These are phyloP conservation scores for Muscicapa striata DNA, from an alignment of 2,797 vertebrate species.

Conservation along the genomic window DNA sequence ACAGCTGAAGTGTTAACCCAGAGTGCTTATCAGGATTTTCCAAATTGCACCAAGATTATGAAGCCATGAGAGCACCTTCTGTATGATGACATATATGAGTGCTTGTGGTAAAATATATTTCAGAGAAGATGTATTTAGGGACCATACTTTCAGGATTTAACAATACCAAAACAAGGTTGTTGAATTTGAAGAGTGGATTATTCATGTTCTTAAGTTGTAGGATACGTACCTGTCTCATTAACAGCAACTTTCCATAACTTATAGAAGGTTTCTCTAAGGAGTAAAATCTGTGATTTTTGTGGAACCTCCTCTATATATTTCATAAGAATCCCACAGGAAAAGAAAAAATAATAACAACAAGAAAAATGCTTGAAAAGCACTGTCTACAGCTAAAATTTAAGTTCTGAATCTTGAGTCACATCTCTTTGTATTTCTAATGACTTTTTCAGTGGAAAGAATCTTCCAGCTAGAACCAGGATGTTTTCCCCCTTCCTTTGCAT, in stretches of 20 bases:
- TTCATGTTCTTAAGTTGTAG: neutral
- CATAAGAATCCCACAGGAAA: neutral
- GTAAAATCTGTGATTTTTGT: neutral
- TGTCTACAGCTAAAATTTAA: neutral
- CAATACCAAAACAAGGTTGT: neutral
- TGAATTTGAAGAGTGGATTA: neutral
- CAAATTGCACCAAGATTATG: neutral
- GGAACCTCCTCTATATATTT: neutral
- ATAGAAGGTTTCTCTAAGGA: neutral
- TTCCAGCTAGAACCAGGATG: neutral
- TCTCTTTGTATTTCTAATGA: neutral
- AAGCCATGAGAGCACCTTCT: neutral
- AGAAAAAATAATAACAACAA: neutral
- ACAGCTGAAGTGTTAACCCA: neutral
- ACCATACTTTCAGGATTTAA: neutral
- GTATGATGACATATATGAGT: neutral
- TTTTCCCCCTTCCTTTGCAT: neutral
- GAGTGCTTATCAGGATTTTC: neutral
- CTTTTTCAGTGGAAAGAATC: neutral
- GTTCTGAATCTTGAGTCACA: neutral
- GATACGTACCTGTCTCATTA: neutral
- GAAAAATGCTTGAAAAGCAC: neutral
- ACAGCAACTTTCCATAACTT: neutral
- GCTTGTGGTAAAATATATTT: neutral
- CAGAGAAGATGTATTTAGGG: neutral